A percentile compares a stretch with the other conserved stretches of the same genome.
Conservation (phyloP, 2,797 vertebrate species). For the Emys orbicularis region DNA sequence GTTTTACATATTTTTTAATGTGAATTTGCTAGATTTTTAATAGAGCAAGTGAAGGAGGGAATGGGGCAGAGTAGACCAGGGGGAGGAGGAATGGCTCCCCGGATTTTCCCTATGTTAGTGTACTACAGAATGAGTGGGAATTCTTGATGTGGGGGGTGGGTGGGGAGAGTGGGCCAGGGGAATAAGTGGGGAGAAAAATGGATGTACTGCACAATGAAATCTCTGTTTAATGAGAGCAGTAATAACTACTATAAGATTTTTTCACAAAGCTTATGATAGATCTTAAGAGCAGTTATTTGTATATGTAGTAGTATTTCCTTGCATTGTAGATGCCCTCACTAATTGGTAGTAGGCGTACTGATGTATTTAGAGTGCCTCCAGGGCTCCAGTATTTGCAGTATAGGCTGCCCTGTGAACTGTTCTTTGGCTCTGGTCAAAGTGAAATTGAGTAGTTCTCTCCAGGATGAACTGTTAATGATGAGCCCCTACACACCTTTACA, state of each 20-base stretch:
- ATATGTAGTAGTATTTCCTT: not conserved
- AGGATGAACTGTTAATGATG: not conserved
- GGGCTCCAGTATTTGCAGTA: not conserved
- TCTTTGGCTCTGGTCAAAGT: not conserved
- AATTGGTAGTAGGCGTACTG: not conserved
- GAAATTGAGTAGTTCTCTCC: conserved; percentile 19
- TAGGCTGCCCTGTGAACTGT: not conserved
- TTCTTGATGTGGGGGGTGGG: not conserved
- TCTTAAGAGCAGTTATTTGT: not conserved
- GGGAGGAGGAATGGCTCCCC: not conserved
- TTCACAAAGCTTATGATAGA: not conserved
- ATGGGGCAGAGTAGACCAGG: not conserved
- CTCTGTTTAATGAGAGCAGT: not conserved
- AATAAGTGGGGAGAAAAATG: not conserved
- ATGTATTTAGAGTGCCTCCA: not conserved
- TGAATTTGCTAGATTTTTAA: not conserved
- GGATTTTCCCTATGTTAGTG: not conserved
- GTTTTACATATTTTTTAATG: conserved; percentile 12
- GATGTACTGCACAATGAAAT: not conserved
- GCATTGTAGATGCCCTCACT: conserved; percentile 5
- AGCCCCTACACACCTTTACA: not conserved
- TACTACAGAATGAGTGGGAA: not conserved
- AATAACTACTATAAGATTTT: not conserved
- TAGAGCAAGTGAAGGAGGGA: not conserved
- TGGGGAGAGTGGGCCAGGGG: not conserved